A percentile compares a stretch with the other conserved stretches of the same genome.
Evolutionary conservation across 1,140 invertebrate genomes (phyloP).

Genomic region (Pogonognathellus flavescens): DNA sequence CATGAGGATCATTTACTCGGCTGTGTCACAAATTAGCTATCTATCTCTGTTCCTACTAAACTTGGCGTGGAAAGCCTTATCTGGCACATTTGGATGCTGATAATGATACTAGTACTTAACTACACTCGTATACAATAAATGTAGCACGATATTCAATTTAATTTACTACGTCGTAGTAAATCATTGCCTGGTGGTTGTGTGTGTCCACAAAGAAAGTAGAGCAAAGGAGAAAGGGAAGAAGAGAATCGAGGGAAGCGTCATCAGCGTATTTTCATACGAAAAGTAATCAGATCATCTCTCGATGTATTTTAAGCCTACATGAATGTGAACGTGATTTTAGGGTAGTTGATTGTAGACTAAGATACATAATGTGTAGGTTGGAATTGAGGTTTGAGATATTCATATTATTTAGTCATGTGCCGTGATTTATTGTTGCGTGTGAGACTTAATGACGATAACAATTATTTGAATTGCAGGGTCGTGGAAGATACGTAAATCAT

Average conservation of each 20-base stretch:
- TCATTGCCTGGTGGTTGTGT: too few species aligned
- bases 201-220: slow-evolving; percentile 5
- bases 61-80: neutral
- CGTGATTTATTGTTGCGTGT: slow-evolving; percentile 1
- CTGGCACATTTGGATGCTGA: neutral
- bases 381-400: too few species aligned
- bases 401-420: too few species aligned
- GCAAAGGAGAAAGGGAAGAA: slow-evolving; percentile 6
- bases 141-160: neutral
- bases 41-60: neutral
- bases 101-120: neutral
- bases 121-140: neutral
- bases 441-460: neutral
- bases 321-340: too few species aligned
- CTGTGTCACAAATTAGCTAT: neutral
- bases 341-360: too few species aligned
- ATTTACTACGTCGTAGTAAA: slow-evolving; percentile 2
- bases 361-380: too few species aligned
- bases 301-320: too few species aligned
- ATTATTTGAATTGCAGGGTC: slow-evolving; percentile 67
- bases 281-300: too few species aligned
- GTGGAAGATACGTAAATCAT: slow-evolving; percentile 72
- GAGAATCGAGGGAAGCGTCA: too few species aligned
- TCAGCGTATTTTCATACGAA: too few species aligned
- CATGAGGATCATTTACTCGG: too few species aligned